Base-by-base conservation (phyloP, 1,140 invertebrate genomes). In the Brevipalpus yothersi region DNA sequence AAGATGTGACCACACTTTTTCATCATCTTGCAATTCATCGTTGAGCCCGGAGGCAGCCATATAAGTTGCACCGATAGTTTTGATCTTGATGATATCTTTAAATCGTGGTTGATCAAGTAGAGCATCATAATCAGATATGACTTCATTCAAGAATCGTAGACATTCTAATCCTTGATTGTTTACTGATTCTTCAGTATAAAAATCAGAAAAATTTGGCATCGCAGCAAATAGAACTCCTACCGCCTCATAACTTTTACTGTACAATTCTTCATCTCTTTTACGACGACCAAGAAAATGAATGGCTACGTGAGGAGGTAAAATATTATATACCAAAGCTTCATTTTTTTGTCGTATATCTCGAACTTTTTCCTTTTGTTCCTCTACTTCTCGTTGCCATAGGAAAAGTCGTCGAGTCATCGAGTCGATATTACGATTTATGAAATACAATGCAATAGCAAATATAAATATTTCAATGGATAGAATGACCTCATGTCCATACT, bases 111-210 rank as follows among this genome's bases (percentile, higher is more conserved):
- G 76, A 67, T 90, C 86, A 60, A 93, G 68, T 59, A 92, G 73
- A 64, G 86, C 83, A 77, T 96, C 92, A 72, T 93, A 96, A 74
- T 95, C 92, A 0, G 89, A 92, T 67, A 96, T 94, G 60, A 96
- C 90, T 80, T 96, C 92, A 70, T 96, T 95, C 17, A 96, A 77
- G 70, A 96, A 93, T 64, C 91, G 78, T 59, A 94, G 77, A 73
- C 91, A 95, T 72, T 94, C 88, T 60, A 94, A 76, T 40, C 91
- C 91, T 76, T 92, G 88, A 72, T 93, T 93, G 70, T 95, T 92
- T 15, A 93, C 88, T 17, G 83, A 84, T 69, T 93, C 88, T 75
- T 93, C 88, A 41, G 85, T 88, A 70, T 93, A 93, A 68, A 93
- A 93, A 74, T 92, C 88, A 66, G 82, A 79, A 71, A 91, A 93